Percentiles rank a stretch among this genome's conserved stretches.
phyloP scores from a whole-genome alignment of 2,797 vertebrate species.

The Sebastes goodei region DNA sequence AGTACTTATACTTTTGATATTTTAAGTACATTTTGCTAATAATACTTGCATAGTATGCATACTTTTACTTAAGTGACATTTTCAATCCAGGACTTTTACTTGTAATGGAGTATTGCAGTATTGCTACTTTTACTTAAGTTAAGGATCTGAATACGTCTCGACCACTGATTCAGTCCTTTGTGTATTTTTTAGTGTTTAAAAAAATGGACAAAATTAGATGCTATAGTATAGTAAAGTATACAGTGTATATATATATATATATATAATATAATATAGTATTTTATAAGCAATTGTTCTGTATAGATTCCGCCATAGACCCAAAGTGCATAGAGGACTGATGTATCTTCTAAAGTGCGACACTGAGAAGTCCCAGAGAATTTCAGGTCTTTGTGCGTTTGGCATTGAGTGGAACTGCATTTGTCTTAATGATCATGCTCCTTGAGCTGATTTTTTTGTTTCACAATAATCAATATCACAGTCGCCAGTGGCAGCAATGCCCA shows the following conservation, averaged over 20 bases:
- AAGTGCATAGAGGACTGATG: not conserved
- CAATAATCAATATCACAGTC: constrained; percentile 85
- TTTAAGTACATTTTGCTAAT: not conserved
- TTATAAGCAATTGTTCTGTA: not conserved
- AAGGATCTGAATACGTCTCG: not conserved
- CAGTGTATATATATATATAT: not conserved
- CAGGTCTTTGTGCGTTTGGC: constrained; percentile 70
- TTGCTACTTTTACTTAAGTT: not conserved
- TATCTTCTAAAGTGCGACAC: constrained; percentile 15
- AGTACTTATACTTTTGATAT: not conserved
- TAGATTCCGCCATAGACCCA: not conserved
- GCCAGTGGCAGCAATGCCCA: constrained; percentile 78
- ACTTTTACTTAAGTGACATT: not conserved
- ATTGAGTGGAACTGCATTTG: constrained; percentile 80
- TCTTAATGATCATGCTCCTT: constrained; percentile 85
- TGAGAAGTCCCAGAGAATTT: constrained; percentile 42
- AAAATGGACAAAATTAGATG: not conserved
- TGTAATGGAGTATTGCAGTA: not conserved
- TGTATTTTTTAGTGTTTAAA: not conserved
- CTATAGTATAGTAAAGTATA: no score
- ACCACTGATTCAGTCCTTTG: not conserved
- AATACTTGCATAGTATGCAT: not conserved
- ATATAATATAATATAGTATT: not conserved
- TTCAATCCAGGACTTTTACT: not conserved
- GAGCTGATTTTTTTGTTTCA: constrained; percentile 83